phyloP scores from a whole-genome alignment of 2,888 invertebrate genomes.

The Sicus ferrugineus region DNA sequence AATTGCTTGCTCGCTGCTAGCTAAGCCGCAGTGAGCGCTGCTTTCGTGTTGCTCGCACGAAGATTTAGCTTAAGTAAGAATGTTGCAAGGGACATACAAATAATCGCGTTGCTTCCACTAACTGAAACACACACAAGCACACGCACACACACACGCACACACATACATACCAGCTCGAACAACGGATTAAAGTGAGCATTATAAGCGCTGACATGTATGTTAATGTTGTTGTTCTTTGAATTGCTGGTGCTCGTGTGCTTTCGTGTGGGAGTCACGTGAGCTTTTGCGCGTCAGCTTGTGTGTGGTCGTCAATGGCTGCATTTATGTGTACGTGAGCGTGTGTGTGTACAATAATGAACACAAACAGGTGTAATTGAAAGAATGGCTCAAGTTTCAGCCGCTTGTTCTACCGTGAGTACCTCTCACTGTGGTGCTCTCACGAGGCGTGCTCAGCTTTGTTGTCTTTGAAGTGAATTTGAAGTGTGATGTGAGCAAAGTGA shows the following conservation, averaged over 20 bases:
- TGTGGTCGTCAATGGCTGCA: too few relatives aligned
- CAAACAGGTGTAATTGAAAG: conserved; percentile 31
- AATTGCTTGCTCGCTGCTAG: too few relatives aligned
- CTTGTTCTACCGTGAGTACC: too few relatives aligned
- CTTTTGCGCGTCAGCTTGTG: background rate
- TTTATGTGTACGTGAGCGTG: conserved; percentile 1
- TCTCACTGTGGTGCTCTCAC: too few relatives aligned
- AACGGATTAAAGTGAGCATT: conserved; percentile 13
- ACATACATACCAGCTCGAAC: background rate
- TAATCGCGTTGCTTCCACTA: too few relatives aligned
- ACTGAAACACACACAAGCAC: background rate
- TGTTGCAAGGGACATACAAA: too few relatives aligned
- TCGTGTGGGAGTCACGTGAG: background rate
- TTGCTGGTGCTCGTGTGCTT: background rate
- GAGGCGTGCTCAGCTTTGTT: too few relatives aligned
- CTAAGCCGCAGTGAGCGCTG: too few relatives aligned
- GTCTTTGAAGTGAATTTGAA: too few relatives aligned
- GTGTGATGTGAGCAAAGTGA: too few relatives aligned
- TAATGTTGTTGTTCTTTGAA: background rate
- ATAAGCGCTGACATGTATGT: background rate
- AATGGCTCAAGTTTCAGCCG: too few relatives aligned
- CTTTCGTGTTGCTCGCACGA: conserved; percentile 11
- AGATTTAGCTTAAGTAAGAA: conserved; percentile 13
- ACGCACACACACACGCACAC: background rate
- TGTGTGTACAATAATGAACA: conserved; percentile 31